Evolutionary conservation across 2,888 invertebrate species (phyloP), one percentile per base, ranked within the genome.

Genomic region (Euspilapteryx auroguttella): DNA sequence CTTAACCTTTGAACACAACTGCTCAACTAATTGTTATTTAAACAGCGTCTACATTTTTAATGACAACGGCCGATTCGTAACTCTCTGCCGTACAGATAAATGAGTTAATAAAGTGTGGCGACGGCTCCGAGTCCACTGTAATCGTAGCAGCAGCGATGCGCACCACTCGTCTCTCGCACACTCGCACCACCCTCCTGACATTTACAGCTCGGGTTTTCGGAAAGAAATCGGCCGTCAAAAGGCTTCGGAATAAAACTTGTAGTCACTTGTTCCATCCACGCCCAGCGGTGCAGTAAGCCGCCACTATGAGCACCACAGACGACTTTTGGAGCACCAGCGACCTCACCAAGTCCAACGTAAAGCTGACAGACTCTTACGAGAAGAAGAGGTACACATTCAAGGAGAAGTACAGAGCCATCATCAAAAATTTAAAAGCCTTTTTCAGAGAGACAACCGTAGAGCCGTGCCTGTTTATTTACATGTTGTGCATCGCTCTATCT

Each of bases 401-500:
- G 29, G 66, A 66, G 39, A 56, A 55, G 43, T 55, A 50, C 7
- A 73, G 69, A 36, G 42, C 38, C 10, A 30, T 45, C 3, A 38
- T 71, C 34, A 73, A 69, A 42, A 47, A 47, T 22, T 37, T 83
- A 10, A 64, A 57, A 37, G 41, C 42, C 39, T 44, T 58, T 32
- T 45, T 63, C 20, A 46, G 48, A 2, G 73, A 75, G 42, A 69
- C 63, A 2, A 83, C 85, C 0, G 83, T 86, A 2, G 85, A 86
- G 41, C 85, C 85, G 7, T 80, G 85, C 40, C 49, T 85, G 36
- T 80, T 83, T 35, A 65, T 78, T 36, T 85, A 83, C 47, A 80
- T 85, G 47, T 59, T 85, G 49, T 83, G 84, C 34, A 81, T 79
- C 25, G 78, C 81, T 2, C 49, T 82, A 13, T 87, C 89, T 0